A percentile compares a stretch with the other conserved stretches of the same genome.
phyloP scores from a whole-genome alignment of 2,113 vertebrate genomes.

The Mormoops blainvillei region DNA sequence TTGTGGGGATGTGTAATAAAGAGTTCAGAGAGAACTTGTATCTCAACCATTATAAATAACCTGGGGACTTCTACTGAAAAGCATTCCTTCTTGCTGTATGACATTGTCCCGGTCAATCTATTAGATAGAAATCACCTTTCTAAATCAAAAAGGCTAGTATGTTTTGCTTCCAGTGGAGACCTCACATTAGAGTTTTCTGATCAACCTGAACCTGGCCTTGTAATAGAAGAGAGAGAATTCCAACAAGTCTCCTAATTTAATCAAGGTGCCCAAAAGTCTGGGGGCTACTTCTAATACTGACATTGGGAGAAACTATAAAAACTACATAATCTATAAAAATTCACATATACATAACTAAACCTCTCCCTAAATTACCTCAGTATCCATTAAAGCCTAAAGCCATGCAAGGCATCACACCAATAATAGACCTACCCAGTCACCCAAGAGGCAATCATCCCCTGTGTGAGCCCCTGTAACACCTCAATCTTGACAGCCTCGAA shows the following conservation, averaged over 20 bases:
- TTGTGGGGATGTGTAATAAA: neutral
- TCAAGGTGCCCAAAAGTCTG: neutral
- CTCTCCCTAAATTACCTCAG: neutral
- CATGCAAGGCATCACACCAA: neutral
- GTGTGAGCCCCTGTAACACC: neutral
- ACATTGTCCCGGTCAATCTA: neutral
- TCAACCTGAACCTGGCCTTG: neutral
- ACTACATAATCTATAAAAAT: neutral
- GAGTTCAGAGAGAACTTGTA: neutral
- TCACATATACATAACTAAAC: neutral
- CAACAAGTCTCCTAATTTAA: neutral
- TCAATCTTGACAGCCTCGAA: neutral
- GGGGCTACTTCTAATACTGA: neutral
- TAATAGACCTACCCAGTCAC: neutral
- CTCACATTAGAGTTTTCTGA: neutral
- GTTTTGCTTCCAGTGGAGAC: neutral
- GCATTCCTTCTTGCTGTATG: neutral
- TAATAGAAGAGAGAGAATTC: neutral
- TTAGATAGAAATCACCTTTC: neutral
- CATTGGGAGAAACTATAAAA: neutral
- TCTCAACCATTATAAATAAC: neutral
- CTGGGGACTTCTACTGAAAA: neutral
- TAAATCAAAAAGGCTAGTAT: neutral
- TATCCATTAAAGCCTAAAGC: neutral
- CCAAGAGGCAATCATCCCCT: neutral